Percentiles rank a stretch among this genome's conserved stretches.
Evolutionary conservation across 2,888 invertebrate species (phyloP).

Genomic region (Drosophila limbata): DNA sequence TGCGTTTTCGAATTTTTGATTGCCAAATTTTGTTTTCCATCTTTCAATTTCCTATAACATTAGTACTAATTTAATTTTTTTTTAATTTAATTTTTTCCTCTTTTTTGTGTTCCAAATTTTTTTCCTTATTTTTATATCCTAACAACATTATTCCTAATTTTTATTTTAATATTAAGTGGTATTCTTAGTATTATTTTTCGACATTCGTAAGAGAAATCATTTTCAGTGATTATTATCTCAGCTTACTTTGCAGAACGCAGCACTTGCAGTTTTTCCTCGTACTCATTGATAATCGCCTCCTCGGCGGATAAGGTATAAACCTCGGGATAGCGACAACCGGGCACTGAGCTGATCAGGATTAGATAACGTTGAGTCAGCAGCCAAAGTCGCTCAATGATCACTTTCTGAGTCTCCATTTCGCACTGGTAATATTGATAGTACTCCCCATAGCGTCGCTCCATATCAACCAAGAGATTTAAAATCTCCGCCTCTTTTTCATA

Average conservation of each 20-base stretch:
- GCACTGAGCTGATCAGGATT: slow-evolving; percentile 71
- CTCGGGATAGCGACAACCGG: slow-evolving; percentile 75
- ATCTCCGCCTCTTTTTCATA: slow-evolving; percentile 67
- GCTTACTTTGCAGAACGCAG: slow-evolving; percentile 72
- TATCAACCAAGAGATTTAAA: slow-evolving; percentile 55
- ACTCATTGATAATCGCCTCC: slow-evolving; percentile 77
- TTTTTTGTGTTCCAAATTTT: no score
- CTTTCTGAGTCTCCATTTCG: slow-evolving; percentile 69
- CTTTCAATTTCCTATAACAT: no score
- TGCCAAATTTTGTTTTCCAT: no score
- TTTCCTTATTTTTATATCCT: no score
- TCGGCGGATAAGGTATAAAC: slow-evolving; percentile 76
- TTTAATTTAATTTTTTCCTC: no score
- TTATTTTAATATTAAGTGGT: no score
- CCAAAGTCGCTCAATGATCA: slow-evolving; percentile 77
- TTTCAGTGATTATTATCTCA: not conserved
- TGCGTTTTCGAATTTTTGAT: no score
- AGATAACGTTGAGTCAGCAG: slow-evolving; percentile 79
- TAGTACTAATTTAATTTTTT: no score
- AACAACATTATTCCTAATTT: no score
- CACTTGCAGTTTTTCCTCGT: slow-evolving; percentile 71
- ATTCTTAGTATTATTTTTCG: no score
- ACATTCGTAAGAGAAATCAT: no score
- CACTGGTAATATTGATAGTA: slow-evolving; percentile 58
- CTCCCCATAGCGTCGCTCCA: slow-evolving; percentile 66